Percentiles rank a stretch among this genome's conserved stretches.
phyloP scores from a whole-genome alignment of 2,113 vertebrate genomes.

The Arvicanthis niloticus region DNA sequence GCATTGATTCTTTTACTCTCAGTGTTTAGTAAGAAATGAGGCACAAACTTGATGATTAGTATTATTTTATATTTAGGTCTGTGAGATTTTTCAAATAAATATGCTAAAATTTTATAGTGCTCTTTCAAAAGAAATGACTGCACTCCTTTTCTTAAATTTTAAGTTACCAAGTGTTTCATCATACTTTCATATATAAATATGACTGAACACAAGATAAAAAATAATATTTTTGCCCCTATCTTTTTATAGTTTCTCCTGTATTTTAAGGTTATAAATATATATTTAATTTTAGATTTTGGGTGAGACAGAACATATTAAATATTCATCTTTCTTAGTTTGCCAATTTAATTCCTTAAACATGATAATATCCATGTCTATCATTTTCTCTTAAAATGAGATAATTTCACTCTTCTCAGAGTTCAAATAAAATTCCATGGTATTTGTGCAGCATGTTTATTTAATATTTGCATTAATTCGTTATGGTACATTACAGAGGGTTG shows the following conservation, averaged over 20 bases:
- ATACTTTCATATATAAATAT: neutral
- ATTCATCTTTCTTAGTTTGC: neutral
- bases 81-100: neutral
- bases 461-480: neutral
- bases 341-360: neutral
- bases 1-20: neutral
- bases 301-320: neutral
- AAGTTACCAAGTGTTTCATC: neutral
- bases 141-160: neutral
- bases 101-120: neutral
- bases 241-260: neutral
- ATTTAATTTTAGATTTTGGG: neutral
- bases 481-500: neutral
- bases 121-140: neutral
- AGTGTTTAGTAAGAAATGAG: neutral
- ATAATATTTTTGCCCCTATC: neutral
- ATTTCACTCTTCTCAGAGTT: neutral
- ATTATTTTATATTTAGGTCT: neutral
- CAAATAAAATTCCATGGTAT: neutral
- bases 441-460: neutral
- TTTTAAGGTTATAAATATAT: neutral
- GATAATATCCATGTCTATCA: neutral
- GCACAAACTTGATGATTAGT: neutral
- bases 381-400: neutral
- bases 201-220: neutral